Evolutionary conservation across 2,888 invertebrate species (phyloP).

Genomic region (Pegoplata infirma): DNA sequence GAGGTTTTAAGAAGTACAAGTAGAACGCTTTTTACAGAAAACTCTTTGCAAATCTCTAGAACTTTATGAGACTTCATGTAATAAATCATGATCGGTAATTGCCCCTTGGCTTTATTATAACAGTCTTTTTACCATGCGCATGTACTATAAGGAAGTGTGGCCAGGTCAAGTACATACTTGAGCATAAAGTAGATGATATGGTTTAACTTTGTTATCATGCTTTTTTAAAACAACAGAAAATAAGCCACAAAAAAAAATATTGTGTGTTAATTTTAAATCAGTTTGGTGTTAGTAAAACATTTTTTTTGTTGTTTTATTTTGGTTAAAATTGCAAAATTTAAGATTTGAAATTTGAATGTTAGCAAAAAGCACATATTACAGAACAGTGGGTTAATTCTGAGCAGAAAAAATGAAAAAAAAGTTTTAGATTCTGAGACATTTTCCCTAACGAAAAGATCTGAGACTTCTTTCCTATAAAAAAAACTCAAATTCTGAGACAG

Average conservation of each 20-base stretch:
- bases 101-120: constrained; percentile 74
- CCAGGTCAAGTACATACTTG: constrained; percentile 38
- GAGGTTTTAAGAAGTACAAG: constrained; percentile 44
- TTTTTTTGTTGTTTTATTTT: not conserved
- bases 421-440: no score
- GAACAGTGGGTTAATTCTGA: no score
- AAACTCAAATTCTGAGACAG: no score
- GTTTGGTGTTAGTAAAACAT: not conserved
- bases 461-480: no score
- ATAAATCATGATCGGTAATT: constrained; percentile 78
- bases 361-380: not conserved
- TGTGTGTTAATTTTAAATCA: constrained; percentile 38
- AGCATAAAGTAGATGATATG: constrained; percentile 30
- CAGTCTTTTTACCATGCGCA: constrained; percentile 26
- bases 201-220: constrained; percentile 38
- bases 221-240: not conserved
- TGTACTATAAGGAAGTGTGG: constrained; percentile 42
- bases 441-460: no score
- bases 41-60: constrained; percentile 28
- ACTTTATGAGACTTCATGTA: constrained; percentile 60
- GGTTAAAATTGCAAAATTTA: not conserved
- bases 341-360: not conserved
- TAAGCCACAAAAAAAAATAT: not conserved
- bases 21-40: constrained; percentile 32
- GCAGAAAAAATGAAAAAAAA: no score